Percentiles rank a stretch among this genome's conserved stretches.
phyloP scores from a whole-genome alignment of 2,888 invertebrate genomes.

The Pyralis farinalis region DNA sequence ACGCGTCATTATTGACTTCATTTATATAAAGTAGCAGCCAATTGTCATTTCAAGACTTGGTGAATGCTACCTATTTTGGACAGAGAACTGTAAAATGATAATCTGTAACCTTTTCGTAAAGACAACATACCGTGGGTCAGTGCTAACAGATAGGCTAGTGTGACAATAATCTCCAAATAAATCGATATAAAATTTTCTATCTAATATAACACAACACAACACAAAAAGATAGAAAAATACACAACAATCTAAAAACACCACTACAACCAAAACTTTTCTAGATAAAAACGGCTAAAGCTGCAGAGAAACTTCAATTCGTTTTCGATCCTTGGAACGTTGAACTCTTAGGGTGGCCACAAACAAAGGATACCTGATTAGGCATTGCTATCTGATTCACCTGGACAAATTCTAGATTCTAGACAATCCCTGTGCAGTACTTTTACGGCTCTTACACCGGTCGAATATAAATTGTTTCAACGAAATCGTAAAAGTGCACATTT shows the following conservation, averaged over 20 bases:
- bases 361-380: conserved; percentile 45
- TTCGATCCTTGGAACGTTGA: conserved; percentile 22
- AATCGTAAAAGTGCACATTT: conserved; percentile 52
- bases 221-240: too few relatives aligned
- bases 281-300: background rate
- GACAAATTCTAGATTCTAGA: conserved; percentile 35
- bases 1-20: too few relatives aligned
- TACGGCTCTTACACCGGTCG: conserved; percentile 50
- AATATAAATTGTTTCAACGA: conserved; percentile 68
- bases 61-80: too few relatives aligned
- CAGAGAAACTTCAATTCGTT: background rate
- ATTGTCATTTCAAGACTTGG: too few relatives aligned
- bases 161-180: too few relatives aligned
- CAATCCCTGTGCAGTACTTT: conserved; percentile 33
- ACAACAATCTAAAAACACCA: background rate
- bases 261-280: background rate
- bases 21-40: too few relatives aligned
- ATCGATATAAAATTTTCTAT: too few relatives aligned
- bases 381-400: conserved; percentile 58
- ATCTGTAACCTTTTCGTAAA: too few relatives aligned
- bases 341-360: conserved; percentile 32
- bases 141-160: too few relatives aligned
- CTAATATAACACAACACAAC: too few relatives aligned
- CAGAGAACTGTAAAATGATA: too few relatives aligned
- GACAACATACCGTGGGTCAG: too few relatives aligned